Percentiles rank a stretch among this genome's conserved stretches.
Conservation (phyloP, 2,113 vertebrate genomes). For the Emydocephalus ijimae region DNA sequence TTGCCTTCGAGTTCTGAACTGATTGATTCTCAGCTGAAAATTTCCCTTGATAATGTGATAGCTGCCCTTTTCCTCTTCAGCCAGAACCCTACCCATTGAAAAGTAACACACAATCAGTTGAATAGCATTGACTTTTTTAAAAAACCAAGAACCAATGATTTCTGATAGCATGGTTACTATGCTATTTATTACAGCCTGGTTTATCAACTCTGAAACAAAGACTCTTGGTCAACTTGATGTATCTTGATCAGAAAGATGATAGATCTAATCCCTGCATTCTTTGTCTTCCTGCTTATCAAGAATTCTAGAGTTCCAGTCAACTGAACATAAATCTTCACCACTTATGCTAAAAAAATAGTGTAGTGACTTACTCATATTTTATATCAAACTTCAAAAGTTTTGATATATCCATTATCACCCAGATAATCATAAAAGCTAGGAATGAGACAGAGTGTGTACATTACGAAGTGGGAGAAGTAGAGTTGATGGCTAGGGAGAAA, state of each 20-base stretch:
- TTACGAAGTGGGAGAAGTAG: not conserved
- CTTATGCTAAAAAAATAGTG: not conserved
- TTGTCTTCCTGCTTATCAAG: not conserved
- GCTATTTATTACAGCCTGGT: not conserved
- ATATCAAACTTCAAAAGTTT: not conserved
- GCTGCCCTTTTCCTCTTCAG: not conserved
- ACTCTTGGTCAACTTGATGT: not conserved
- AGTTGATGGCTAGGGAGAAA: not conserved
- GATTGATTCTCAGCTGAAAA: not conserved
- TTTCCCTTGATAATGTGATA: not conserved
- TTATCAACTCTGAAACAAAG: not conserved
- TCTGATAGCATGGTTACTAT: not conserved
- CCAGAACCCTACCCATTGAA: not conserved
- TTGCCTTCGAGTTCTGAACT: not conserved
- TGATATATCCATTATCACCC: not conserved
- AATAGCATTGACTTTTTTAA: not conserved
- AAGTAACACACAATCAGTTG: not conserved
- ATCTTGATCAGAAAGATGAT: not conserved
- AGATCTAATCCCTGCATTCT: not conserved
- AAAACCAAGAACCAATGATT: not conserved
- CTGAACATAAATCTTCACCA: not conserved
- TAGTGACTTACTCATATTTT: not conserved
- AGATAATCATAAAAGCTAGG: not conserved
- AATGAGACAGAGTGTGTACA: not conserved
- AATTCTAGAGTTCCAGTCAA: not conserved